Evolutionary conservation across 1,140 invertebrate species (phyloP).

Genomic region (Philaenus spumarius): DNA sequence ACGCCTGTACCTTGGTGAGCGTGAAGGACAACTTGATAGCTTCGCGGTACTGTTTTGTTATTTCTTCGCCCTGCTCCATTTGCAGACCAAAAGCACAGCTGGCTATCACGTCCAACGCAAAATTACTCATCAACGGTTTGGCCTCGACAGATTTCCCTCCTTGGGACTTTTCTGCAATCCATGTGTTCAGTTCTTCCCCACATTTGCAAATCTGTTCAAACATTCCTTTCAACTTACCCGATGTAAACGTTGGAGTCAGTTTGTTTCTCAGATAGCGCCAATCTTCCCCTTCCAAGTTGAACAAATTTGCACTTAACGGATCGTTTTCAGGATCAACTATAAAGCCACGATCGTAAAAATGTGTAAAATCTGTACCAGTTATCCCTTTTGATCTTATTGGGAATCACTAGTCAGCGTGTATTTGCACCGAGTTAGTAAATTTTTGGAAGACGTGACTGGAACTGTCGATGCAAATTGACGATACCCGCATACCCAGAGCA

Average conservation of each 20-base stretch:
- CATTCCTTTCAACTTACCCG: constrained; percentile 53
- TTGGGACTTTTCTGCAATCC: constrained; percentile 29
- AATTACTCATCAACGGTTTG: constrained; percentile 49
- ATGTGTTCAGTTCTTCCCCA: constrained; percentile 34
- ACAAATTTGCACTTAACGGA: constrained; percentile 28
- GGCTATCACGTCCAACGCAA: constrained; percentile 55
- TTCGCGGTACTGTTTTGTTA: constrained; percentile 45
- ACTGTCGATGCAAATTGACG: no score
- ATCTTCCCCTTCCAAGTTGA: constrained; percentile 29
- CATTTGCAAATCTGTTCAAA: constrained; percentile 43
- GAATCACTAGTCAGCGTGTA: constrained; percentile 44
- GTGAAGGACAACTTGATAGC: constrained; percentile 30
- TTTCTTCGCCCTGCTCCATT: constrained; percentile 47
- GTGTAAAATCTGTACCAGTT: constrained; percentile 45
- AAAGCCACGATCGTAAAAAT: constrained; percentile 43
- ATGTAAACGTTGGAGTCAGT: constrained; percentile 53
- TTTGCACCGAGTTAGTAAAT: no score
- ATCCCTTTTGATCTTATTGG: constrained; percentile 43
- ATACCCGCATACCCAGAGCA: no score
- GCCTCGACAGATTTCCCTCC: constrained; percentile 40
- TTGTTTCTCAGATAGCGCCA: constrained; percentile 52
- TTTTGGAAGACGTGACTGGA: no score
- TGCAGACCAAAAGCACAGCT: constrained; percentile 55
- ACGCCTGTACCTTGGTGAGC: constrained; percentile 5
- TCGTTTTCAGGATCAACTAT: constrained; percentile 27